Evolutionary conservation across 2,113 vertebrate species (phyloP).

Genomic region (Nibea coibor): DNA sequence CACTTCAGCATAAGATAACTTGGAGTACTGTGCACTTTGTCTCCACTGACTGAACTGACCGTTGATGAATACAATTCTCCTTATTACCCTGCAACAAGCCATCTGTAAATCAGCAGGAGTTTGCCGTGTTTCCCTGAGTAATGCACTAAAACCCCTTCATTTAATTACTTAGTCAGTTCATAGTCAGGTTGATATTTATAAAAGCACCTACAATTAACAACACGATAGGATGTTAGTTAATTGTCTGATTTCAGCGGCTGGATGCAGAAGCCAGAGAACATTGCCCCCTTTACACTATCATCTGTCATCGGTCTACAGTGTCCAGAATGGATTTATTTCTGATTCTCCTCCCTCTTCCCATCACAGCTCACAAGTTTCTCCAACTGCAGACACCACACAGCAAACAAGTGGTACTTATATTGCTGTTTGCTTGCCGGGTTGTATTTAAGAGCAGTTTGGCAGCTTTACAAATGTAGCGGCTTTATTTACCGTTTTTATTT

Average conservation of each 20-base stretch:
- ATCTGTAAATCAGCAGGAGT: slow-evolving; percentile 22
- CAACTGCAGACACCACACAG: background rate
- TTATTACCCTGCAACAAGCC: background rate
- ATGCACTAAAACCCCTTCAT: background rate
- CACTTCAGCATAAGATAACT: too few relatives aligned
- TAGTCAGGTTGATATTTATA: background rate
- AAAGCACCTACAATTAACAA: background rate
- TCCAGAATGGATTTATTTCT: background rate
- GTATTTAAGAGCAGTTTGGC: background rate
- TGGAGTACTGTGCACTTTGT: too few relatives aligned
- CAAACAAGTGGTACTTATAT: background rate
- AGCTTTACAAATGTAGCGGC: slow-evolving; percentile 10
- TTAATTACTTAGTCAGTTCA: background rate
- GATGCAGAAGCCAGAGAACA: background rate
- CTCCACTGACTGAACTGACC: too few relatives aligned
- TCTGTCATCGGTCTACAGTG: background rate
- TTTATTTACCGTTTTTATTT: background rate
- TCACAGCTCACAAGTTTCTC: background rate
- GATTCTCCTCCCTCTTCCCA: background rate
- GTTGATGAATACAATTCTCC: background rate
- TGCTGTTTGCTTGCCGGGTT: background rate
- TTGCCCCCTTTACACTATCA: background rate
- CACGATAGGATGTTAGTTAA: background rate
- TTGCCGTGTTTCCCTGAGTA: slow-evolving; percentile 3
- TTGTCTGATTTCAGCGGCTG: background rate